Conservation (phyloP, 2,797 vertebrate genomes). For the Periparus ater region DNA sequence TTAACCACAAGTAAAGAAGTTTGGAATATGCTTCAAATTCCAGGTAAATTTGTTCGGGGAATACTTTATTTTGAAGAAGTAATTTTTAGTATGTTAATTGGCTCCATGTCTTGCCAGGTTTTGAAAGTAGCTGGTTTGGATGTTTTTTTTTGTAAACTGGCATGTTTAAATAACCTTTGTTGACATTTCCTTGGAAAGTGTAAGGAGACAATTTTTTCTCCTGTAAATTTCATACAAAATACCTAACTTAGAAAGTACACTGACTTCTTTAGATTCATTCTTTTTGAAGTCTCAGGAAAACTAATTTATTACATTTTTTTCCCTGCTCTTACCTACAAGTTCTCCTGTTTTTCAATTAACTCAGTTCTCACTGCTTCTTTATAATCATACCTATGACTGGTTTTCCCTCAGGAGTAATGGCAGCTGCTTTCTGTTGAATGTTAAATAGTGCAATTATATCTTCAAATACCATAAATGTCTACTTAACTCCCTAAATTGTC, state of each 20-base stretch:
- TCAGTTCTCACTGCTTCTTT: slow-evolving; percentile 14
- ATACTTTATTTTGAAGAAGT: neutral
- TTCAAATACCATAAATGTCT: slow-evolving; percentile 41
- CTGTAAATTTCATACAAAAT: neutral
- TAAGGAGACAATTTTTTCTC: neutral
- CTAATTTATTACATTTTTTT: neutral
- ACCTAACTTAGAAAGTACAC: neutral
- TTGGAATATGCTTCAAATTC: neutral
- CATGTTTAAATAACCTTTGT: neutral
- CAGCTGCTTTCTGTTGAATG: slow-evolving; percentile 30
- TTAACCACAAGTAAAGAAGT: neutral
- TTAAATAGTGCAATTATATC: slow-evolving; percentile 43
- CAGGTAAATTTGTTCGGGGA: neutral
- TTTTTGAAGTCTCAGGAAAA: neutral
- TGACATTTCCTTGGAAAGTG: neutral
- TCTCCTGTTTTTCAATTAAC: neutral
- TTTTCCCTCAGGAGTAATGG: slow-evolving; percentile 27
- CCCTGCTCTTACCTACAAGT: neutral
- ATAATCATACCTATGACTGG: neutral
- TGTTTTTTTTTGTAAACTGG: neutral
- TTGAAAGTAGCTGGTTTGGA: neutral
- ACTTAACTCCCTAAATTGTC: slow-evolving; percentile 41
- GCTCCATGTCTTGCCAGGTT: neutral
- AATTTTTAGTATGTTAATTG: neutral
- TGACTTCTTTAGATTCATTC: neutral